A percentile compares a stretch with the other conserved stretches of the same genome.
phyloP scores from a whole-genome alignment of 2,113 vertebrate species.

The Eublepharis macularius region DNA sequence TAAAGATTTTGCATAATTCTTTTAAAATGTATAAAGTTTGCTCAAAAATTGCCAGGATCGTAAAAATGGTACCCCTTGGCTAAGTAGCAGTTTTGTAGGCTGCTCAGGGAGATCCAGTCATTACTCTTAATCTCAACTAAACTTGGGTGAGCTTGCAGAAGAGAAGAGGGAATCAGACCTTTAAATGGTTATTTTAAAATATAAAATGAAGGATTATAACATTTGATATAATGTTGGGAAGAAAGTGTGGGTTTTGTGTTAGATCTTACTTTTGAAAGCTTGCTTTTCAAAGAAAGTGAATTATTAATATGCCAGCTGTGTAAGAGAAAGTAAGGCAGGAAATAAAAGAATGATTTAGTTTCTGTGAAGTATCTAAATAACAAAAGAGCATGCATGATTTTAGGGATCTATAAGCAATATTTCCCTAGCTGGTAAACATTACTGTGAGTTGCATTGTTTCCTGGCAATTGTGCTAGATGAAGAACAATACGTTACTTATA shows the following conservation, averaged over 20 bases:
- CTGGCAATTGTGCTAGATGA: background rate
- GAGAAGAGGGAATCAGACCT: background rate
- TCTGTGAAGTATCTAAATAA: constrained; percentile 32
- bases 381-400: background rate
- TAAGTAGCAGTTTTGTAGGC: background rate
- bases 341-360: constrained; percentile 24
- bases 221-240: no score
- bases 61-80: no score
- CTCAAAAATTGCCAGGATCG: no score
- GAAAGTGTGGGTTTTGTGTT: background rate
- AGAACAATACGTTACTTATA: constrained; percentile 48
- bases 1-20: no score
- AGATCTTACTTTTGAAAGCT: constrained; percentile 1
- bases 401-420: constrained; percentile 19
- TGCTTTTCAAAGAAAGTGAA: constrained; percentile 20
- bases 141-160: background rate
- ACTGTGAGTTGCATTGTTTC: constrained; percentile 32
- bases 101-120: background rate
- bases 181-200: background rate
- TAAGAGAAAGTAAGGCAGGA: background rate
- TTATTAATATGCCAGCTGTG: background rate
- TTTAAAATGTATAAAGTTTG: no score
- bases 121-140: background rate
- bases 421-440: constrained; percentile 30
- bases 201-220: background rate